Conservation (phyloP, 2,888 invertebrate species). For the Agriopis aurantiaria region DNA sequence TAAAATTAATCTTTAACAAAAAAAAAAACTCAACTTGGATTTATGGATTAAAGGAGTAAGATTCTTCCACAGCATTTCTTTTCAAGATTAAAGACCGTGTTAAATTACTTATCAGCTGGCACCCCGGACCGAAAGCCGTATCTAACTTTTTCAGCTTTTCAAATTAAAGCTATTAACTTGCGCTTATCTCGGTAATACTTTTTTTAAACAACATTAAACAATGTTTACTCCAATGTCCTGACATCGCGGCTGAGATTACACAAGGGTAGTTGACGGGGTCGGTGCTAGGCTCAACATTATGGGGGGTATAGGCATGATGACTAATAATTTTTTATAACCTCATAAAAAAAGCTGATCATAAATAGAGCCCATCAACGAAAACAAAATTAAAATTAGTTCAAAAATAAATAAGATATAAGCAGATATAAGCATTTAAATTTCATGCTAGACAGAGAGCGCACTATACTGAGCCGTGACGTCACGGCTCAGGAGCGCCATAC, state of each 20-base stretch:
- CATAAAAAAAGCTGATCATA: too few relatives aligned
- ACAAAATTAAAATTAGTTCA: too few relatives aligned
- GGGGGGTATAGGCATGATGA: too few relatives aligned
- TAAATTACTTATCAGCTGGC: constrained; percentile 29
- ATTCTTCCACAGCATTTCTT: background rate
- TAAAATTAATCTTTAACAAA: too few relatives aligned
- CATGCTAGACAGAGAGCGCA: too few relatives aligned
- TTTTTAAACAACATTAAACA: constrained; percentile 63
- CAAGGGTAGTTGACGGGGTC: constrained; percentile 45
- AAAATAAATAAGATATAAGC: too few relatives aligned
- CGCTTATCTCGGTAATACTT: constrained; percentile 58
- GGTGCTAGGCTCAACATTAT: background rate
- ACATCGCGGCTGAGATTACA: constrained; percentile 58
- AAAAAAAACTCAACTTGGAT: too few relatives aligned
- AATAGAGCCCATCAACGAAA: too few relatives aligned
- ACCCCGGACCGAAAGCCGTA: constrained; percentile 3
- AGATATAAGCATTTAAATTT: too few relatives aligned
- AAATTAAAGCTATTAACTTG: constrained; percentile 48
- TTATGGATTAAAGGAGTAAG: background rate
- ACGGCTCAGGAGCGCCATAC: too few relatives aligned
- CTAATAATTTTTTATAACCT: too few relatives aligned
- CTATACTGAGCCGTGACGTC: too few relatives aligned
- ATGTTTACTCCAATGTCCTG: constrained; percentile 52
- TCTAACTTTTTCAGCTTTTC: constrained; percentile 36
- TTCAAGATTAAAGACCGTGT: constrained; percentile 9